phyloP scores from a whole-genome alignment of 2,888 invertebrate species.

The Drosophila birchii region DNA sequence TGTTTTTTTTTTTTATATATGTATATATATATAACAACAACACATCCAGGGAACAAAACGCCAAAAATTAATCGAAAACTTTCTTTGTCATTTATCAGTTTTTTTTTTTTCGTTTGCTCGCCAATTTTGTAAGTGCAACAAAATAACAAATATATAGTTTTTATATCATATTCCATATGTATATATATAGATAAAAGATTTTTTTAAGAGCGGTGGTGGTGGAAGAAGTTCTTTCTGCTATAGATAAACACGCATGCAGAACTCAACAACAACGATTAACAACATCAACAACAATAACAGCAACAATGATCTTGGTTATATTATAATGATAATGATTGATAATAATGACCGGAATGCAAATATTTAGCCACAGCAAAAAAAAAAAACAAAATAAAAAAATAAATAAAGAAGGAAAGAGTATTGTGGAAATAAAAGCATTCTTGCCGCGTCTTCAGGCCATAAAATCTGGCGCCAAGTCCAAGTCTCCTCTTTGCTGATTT shows the following conservation, averaged over 20 bases:
- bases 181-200: slow-evolving; percentile 13
- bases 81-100: slow-evolving; percentile 34
- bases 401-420: slow-evolving; percentile 9
- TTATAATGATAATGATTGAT: slow-evolving; percentile 13
- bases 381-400: slow-evolving; percentile 13
- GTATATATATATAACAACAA: slow-evolving; percentile 54
- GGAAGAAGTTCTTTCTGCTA: slow-evolving; percentile 40
- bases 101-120: slow-evolving; percentile 45
- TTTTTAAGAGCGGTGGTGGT: slow-evolving; percentile 8
- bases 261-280: slow-evolving; percentile 32
- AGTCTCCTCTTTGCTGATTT: slow-evolving; percentile 12
- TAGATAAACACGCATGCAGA: slow-evolving; percentile 71
- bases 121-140: slow-evolving; percentile 68
- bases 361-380: slow-evolving; percentile 47
- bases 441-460: slow-evolving; percentile 49
- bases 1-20: slow-evolving; percentile 45
- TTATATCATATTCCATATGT: slow-evolving; percentile 24
- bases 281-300: slow-evolving; percentile 22
- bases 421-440: slow-evolving; percentile 14
- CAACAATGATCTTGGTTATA: slow-evolving; percentile 6
- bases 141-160: slow-evolving; percentile 63
- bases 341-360: slow-evolving; percentile 54
- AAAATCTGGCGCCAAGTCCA: slow-evolving; percentile 69
- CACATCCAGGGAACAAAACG: slow-evolving; percentile 80
- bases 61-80: slow-evolving; percentile 74